phyloP scores from a whole-genome alignment of 2,888 invertebrate species.

The Noctua janthina region DNA sequence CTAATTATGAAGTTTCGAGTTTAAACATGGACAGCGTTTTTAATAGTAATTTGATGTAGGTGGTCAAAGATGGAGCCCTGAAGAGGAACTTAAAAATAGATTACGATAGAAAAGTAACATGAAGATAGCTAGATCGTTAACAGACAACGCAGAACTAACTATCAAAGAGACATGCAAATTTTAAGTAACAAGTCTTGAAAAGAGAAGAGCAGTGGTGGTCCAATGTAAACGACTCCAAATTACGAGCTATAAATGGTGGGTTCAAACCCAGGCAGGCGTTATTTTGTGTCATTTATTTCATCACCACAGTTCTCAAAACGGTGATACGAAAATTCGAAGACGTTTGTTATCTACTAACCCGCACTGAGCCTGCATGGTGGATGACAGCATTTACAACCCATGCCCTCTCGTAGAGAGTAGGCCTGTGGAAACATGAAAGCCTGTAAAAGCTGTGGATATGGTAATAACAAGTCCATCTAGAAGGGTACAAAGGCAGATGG shows the following conservation, averaged over 20 bases:
- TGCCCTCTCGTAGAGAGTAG: no score
- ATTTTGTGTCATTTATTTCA: no score
- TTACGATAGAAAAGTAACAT: not conserved
- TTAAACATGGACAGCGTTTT: conserved; percentile 44
- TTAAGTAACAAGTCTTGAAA: not conserved
- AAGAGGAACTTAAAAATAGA: conserved; percentile 2
- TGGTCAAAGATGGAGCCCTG: not conserved
- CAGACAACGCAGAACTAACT: not conserved
- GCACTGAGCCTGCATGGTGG: no score
- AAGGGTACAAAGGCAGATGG: no score
- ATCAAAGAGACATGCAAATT: no score
- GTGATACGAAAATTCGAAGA: no score
- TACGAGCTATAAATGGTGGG: not conserved
- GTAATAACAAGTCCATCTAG: no score
- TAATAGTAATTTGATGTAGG: conserved; percentile 22
- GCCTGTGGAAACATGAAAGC: no score
- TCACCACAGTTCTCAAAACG: no score
- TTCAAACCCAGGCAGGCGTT: not conserved
- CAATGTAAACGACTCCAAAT: not conserved
- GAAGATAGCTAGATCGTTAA: not conserved
- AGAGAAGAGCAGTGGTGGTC: not conserved
- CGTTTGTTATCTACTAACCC: no score
- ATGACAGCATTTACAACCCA: no score
- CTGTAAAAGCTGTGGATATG: no score
- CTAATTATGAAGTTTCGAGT: conserved; percentile 57